Evolutionary conservation across 2,113 vertebrate genomes (phyloP), one percentile per base, ranked within the genome.

Genomic region (Tapirus terrestris): DNA sequence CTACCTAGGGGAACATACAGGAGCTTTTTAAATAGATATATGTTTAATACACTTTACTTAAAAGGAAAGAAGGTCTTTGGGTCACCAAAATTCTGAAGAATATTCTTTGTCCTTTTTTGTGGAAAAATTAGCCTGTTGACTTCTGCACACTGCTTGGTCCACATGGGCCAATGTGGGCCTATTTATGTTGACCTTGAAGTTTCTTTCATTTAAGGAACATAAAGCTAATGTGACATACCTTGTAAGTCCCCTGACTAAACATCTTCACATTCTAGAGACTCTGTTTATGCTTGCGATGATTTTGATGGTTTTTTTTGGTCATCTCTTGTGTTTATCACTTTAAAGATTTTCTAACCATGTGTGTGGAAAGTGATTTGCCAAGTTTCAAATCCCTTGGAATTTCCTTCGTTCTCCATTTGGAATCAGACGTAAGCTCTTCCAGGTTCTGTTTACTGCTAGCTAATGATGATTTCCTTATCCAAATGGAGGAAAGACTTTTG

Each of bases 381-480:
- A 97, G 72, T 97, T 97, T 95, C 65, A 95, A 94, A 87, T 43
- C 72, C 56, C 51, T 75, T 94, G 93, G 96, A 97, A 97, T 97
- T 95, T 97, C 77, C 91, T 95, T 91, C 43, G 36, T 93, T 97
- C 93, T 81, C n/a, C 13, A 3, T 77, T 95, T 63, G 72, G 89
- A 95, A 95, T 85, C 60, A 91, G 81, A 84, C 88, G 94, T 94
- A 97, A 97, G 84, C 94, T 96, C 73, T 94, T 63, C 82, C 94
- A 95, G 82, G 96, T 93, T 96, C 94, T 97, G 88, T 96, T 97
- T 96, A 97, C 96, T 79, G 56, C 86, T 53, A 45, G 29, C 81
- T 98, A 96, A 96, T 60, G 58, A 98, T 68, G 87, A 97, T 88
- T 97, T 96, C 92, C 95, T 93, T 89, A 98, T 81, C 94, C 96